Conservation (phyloP, 2,113 vertebrate genomes). For the Eira barbara region DNA sequence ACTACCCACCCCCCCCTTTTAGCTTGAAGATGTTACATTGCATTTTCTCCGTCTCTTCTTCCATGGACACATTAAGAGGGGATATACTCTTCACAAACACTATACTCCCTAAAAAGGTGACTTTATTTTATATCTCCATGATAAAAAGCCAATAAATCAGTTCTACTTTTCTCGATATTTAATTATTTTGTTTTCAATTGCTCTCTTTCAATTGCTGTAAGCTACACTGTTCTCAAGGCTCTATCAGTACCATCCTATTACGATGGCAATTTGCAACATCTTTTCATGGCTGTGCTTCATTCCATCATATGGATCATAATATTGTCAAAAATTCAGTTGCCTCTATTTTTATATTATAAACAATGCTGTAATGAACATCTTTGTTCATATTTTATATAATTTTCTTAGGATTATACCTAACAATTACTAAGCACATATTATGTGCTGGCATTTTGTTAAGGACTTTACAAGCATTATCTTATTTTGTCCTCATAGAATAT, state of each 20-base stretch:
- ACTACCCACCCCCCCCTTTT: not conserved
- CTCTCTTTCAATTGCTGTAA: not conserved
- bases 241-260: not conserved
- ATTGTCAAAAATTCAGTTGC: not conserved
- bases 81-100: not conserved
- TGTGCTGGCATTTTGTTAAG: not conserved
- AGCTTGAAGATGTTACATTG: not conserved
- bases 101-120: not conserved
- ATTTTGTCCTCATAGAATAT: not conserved
- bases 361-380: not conserved
- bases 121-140: not conserved
- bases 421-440: not conserved
- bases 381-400: not conserved
- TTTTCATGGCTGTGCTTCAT: not conserved
- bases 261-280: not conserved
- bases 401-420: not conserved
- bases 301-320: not conserved
- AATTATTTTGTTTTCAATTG: not conserved
- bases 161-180: conserved; percentile 12
- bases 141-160: conserved; percentile 5
- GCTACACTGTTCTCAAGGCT: not conserved
- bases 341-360: conserved; percentile 5
- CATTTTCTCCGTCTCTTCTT: not conserved
- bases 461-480: not conserved
- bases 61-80: not conserved